Conservation (phyloP, 1,140 invertebrate species). For the Trissolcus basalis region DNA sequence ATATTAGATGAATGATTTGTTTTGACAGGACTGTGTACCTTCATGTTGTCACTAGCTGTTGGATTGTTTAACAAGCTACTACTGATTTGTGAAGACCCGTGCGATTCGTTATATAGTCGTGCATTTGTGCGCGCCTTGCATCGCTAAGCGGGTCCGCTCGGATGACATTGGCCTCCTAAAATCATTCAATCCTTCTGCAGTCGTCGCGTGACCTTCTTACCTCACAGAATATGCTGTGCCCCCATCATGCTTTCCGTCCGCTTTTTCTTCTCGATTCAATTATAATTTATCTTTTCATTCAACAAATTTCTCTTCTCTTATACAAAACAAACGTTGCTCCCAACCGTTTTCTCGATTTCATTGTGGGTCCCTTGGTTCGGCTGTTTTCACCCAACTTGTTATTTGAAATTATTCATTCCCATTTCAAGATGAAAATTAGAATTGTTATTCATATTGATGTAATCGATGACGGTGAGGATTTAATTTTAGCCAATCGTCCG, state of each 20-base stretch:
- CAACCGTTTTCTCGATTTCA: no score
- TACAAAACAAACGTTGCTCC: no score
- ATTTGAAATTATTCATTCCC: no score
- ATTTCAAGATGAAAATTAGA: no score
- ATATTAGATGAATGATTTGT: no score
- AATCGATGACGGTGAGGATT: conserved; percentile 60
- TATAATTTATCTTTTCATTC: no score
- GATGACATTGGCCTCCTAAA: conserved; percentile 76
- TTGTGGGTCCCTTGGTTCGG: no score
- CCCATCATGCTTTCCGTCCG: conserved; percentile 13
- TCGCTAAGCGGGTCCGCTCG: conserved; percentile 62
- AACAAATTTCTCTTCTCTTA: no score
- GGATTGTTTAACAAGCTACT: conserved; percentile 67
- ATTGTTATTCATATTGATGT: conserved; percentile 9
- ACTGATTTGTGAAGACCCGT: conserved; percentile 68
- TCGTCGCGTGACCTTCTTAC: conserved; percentile 42
- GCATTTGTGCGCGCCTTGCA: conserved; percentile 67
- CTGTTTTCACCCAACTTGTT: no score
- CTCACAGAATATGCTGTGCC: conserved; percentile 5
- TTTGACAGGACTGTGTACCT: conserved; percentile 63
- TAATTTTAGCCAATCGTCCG: conserved; percentile 64
- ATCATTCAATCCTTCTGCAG: conserved; percentile 65
- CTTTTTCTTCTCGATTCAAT: no score
- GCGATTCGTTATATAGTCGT: conserved; percentile 69
- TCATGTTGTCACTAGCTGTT: conserved; percentile 67